phyloP scores from a whole-genome alignment of 2,888 invertebrate genomes.

The Buathra laborator region DNA sequence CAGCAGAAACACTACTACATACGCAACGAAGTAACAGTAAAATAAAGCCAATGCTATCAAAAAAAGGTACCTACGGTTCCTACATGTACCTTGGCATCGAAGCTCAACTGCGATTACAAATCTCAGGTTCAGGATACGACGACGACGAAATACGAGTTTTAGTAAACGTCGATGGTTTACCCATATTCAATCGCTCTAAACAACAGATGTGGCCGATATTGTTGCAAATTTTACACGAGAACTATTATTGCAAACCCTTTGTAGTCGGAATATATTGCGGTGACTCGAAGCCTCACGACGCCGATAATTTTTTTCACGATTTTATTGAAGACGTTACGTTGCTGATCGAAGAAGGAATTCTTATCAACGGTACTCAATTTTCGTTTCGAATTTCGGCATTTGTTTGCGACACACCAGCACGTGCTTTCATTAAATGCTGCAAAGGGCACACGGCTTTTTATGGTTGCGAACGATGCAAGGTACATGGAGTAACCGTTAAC shows the following conservation, averaged over 20 bases:
- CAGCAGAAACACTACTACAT: conserved; percentile 32
- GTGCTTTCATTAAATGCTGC: conserved; percentile 59
- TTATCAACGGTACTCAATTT: conserved; percentile 30
- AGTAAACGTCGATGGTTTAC: conserved; percentile 53
- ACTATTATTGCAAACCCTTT: conserved; percentile 53
- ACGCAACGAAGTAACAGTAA: conserved; percentile 13
- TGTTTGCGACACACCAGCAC: conserved; percentile 56
- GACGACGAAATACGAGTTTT: conserved; percentile 42
- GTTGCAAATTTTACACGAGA: conserved; percentile 26
- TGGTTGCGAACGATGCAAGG: conserved; percentile 58
- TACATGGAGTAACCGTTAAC: conserved; percentile 50
- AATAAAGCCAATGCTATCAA: conserved; percentile 38
- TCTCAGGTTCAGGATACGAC: conserved; percentile 13
- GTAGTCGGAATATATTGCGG: conserved; percentile 55
- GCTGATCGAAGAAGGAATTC: conserved; percentile 36
- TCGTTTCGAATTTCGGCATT: conserved; percentile 54
- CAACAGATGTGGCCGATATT: conserved; percentile 55
- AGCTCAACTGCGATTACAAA: conserved; percentile 19
- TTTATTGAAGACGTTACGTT: conserved; percentile 57
- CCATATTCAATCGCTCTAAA: conserved; percentile 34
- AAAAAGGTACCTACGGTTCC: conserved; percentile 33
- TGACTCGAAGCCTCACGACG: conserved; percentile 54
- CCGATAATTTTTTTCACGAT: conserved; percentile 47
- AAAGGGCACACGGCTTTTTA: conserved; percentile 55
- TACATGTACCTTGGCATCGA: conserved; percentile 51